Percentiles rank a stretch among this genome's conserved stretches.
Evolutionary conservation across 2,888 invertebrate genomes (phyloP).

Genomic region (Dorcus hopei): DNA sequence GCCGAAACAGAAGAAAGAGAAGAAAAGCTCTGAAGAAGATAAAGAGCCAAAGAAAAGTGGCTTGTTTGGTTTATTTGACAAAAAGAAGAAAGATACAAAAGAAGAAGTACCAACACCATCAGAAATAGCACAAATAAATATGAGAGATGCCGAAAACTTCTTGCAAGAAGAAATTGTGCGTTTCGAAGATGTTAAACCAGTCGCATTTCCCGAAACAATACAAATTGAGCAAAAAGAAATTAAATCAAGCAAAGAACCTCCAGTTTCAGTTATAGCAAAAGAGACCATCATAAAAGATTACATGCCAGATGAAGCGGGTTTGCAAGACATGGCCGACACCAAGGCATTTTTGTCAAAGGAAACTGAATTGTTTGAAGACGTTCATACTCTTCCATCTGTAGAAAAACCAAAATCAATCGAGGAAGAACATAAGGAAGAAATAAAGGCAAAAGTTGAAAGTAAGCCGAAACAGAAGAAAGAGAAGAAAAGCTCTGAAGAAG

Average conservation of each 20-base stretch:
- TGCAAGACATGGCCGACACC: conserved; percentile 34
- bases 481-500: conserved; percentile 4
- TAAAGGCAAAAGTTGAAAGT: background rate
- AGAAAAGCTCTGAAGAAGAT: background rate
- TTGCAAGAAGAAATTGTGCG: conserved; percentile 13
- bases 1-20: background rate
- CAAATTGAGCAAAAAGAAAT: background rate
- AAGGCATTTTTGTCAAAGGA: conserved; percentile 35
- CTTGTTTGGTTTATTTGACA: background rate
- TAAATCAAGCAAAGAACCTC: no score
- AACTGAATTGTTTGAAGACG: conserved; percentile 37
- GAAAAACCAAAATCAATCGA: background rate
- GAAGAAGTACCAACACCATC: background rate
- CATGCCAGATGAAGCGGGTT: conserved; percentile 21
- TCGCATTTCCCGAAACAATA: background rate
- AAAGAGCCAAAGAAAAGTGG: no score
- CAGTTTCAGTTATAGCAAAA: background rate
- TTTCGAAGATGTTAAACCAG: conserved; percentile 18
- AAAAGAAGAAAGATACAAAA: background rate
- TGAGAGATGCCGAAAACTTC: conserved; percentile 16
- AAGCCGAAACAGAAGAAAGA: background rate
- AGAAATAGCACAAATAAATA: conserved; percentile 11
- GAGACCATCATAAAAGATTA: background rate
- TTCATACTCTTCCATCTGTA: background rate
- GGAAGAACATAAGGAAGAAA: conserved; percentile 1